phyloP scores from a whole-genome alignment of 2,888 invertebrate species.

The Ecdyonurus torrentis region DNA sequence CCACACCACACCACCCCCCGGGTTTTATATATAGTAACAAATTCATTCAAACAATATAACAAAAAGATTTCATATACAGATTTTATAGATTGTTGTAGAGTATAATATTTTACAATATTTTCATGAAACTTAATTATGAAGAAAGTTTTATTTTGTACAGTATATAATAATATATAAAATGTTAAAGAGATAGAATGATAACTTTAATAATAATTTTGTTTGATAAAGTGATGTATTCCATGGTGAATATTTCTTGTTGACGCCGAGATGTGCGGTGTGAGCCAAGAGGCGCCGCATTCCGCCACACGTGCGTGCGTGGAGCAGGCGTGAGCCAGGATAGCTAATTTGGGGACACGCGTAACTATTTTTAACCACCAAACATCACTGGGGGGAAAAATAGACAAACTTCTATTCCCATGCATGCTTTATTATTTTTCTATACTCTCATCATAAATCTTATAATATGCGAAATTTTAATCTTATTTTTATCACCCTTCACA shows the following conservation, averaged over 20 bases:
- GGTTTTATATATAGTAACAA: not conserved
- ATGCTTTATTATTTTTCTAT: too few relatives aligned
- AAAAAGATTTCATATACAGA: not conserved
- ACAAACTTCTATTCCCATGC: too few relatives aligned
- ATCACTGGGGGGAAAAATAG: too few relatives aligned
- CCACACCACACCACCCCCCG: not conserved
- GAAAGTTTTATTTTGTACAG: not conserved
- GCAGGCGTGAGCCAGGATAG: not conserved
- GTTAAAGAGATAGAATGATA: too few relatives aligned
- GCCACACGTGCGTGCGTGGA: not conserved
- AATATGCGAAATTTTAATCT: too few relatives aligned
- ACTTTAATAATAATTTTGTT: too few relatives aligned
- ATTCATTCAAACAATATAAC: not conserved
- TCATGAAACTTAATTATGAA: not conserved
- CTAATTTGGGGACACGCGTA: conserved; percentile 4
- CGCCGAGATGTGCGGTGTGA: not conserved
- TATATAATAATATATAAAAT: too few relatives aligned
- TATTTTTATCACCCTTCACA: too few relatives aligned
- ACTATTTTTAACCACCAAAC: not conserved
- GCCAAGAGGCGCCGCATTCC: not conserved
- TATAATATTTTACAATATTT: too few relatives aligned
- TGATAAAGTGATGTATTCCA: not conserved
- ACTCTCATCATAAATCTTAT: too few relatives aligned
- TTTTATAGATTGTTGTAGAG: too few relatives aligned
- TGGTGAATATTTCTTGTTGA: not conserved